phyloP scores from a whole-genome alignment of 2,113 vertebrate genomes.

The Spilogale gracilis region DNA sequence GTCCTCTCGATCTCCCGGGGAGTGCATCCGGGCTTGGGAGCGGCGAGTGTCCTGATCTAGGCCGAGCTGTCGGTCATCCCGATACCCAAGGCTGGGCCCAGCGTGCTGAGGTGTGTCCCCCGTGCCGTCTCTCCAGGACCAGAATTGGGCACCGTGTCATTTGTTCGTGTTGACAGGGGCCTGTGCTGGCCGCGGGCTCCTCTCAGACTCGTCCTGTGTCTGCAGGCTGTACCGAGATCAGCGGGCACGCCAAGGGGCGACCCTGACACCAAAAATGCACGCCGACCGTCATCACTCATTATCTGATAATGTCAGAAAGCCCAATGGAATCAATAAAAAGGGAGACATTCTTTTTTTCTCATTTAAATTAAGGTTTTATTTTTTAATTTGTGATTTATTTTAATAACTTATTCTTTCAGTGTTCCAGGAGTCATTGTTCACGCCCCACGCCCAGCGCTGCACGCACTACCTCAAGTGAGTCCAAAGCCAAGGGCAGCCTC shows the following conservation, averaged over 20 bases:
- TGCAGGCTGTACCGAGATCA: neutral
- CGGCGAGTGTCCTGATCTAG: neutral
- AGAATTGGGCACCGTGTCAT: too few relatives aligned
- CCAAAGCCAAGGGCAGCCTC: neutral
- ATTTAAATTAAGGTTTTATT: too few relatives aligned
- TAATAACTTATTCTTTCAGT: too few relatives aligned
- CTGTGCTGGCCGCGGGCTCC: neutral
- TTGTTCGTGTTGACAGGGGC: neutral
- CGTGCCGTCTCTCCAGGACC: neutral
- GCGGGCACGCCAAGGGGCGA: neutral
- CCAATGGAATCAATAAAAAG: neutral
- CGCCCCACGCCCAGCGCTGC: too few relatives aligned
- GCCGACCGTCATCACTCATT: neutral
- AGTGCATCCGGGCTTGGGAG: neutral
- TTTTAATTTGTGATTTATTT: too few relatives aligned
- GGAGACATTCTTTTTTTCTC: neutral
- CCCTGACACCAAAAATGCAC: neutral
- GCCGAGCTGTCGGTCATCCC: neutral
- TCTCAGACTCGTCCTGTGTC: neutral
- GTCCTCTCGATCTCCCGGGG: neutral
- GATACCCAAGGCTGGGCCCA: neutral
- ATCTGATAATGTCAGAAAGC: neutral
- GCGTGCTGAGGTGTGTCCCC: neutral
- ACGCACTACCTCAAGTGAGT: too few relatives aligned
- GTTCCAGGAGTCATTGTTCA: too few relatives aligned